These are phyloP conservation scores for Drosophila emarginata DNA, from an alignment of 2,888 invertebrate genomes.

Conservation along the genomic window DNA sequence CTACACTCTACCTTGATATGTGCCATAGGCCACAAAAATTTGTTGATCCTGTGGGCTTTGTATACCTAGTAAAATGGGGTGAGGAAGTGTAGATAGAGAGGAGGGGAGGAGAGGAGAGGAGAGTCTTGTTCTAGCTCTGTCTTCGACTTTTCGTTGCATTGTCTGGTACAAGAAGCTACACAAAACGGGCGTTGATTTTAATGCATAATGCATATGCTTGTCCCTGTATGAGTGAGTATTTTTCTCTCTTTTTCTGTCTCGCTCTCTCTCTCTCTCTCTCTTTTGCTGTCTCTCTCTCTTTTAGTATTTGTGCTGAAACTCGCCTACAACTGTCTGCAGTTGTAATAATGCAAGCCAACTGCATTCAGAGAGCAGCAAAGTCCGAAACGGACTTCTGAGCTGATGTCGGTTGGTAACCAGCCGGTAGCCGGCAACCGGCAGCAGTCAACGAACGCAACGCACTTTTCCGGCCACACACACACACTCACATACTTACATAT, in stretches of 20 bases:
- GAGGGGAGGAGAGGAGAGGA: not conserved
- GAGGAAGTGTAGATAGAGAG: no score
- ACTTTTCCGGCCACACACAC: conserved; percentile 69
- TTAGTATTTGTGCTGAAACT: not conserved
- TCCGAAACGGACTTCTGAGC: conserved; percentile 22
- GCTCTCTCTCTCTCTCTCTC: not conserved
- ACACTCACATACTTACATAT: not conserved
- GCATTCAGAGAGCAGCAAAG: conserved; percentile 31
- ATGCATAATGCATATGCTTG: conserved; percentile 76
- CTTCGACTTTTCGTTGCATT: conserved; percentile 50
- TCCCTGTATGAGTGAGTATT: conserved; percentile 18
- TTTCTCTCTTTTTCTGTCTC: not conserved
- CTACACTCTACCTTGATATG: conserved; percentile 41
- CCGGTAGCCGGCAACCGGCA: conserved; percentile 54
- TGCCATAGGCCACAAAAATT: conserved; percentile 29
- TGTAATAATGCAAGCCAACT: conserved; percentile 63
- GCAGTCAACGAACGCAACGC: conserved; percentile 75
- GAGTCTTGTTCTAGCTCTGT: conserved; percentile 35
- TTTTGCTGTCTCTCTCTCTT: not conserved
- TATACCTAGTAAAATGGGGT: conserved; percentile 2
- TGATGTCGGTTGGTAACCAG: conserved; percentile 30
- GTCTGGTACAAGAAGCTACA: conserved; percentile 53
- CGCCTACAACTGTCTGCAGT: conserved; percentile 59
- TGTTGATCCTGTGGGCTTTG: conserved; percentile 9
- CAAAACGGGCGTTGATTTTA: conserved; percentile 79